Evolutionary conservation across 2,888 invertebrate genomes (phyloP).

Genomic region (Ornithoptera priamus): DNA sequence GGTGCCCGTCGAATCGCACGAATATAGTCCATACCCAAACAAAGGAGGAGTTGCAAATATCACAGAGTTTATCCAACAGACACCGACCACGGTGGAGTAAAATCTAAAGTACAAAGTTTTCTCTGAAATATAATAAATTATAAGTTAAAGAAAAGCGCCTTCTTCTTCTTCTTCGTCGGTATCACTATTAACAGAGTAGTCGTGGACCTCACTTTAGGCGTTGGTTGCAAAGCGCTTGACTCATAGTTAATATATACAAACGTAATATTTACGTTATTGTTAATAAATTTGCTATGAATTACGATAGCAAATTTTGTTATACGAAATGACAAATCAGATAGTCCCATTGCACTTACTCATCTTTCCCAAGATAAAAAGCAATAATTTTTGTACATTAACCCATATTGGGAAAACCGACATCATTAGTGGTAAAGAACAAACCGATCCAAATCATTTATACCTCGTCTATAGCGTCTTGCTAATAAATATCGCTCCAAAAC

Average conservation of each 20-base stretch:
- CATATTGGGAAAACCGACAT: too few species aligned
- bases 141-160: background rate
- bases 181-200: too few species aligned
- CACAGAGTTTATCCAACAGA: slow-evolving; percentile 66
- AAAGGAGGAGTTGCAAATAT: slow-evolving; percentile 72
- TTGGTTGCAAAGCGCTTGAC: too few species aligned
- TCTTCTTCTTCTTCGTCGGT: background rate
- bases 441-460: slow-evolving; percentile 44
- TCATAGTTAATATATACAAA: too few species aligned
- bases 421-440: background rate
- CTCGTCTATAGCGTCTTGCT: slow-evolving; percentile 68
- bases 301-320: too few species aligned
- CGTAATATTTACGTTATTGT: too few species aligned
- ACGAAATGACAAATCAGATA: too few species aligned
- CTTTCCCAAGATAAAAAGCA: too few species aligned
- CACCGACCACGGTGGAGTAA: slow-evolving; percentile 66
- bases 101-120: slow-evolving; percentile 62
- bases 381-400: too few species aligned
- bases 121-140: slow-evolving; percentile 53
- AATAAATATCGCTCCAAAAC: slow-evolving; percentile 76
- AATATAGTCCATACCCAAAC: slow-evolving; percentile 72
- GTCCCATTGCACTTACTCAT: too few species aligned
- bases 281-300: too few species aligned
- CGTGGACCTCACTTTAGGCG: too few species aligned
- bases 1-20: slow-evolving; percentile 75